A percentile compares a stretch with the other conserved stretches of the same genome.
These are phyloP conservation scores for Campaea margaritaria DNA, from an alignment of 2,888 invertebrate species.

Conservation along the genomic window DNA sequence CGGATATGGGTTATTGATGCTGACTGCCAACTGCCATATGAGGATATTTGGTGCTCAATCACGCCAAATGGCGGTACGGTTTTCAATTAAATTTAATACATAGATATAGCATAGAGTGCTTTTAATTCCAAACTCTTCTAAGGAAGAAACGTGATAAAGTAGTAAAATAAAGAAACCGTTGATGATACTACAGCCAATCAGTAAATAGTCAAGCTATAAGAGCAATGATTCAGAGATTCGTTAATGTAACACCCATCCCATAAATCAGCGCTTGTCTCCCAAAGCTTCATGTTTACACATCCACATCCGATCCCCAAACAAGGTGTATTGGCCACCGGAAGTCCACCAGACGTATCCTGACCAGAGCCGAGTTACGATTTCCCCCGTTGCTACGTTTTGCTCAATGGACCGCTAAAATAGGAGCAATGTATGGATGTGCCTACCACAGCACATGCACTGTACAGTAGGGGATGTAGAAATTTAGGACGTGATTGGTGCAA, in stretches of 20 bases:
- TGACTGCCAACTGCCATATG: too few relatives aligned
- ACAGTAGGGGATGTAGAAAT: not conserved
- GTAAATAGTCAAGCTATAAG: too few relatives aligned
- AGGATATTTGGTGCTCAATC: too few relatives aligned
- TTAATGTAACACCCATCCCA: not conserved
- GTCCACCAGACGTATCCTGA: conserved; percentile 34
- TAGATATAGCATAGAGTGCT: too few relatives aligned
- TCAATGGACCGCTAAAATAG: conserved; percentile 63
- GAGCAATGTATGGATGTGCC: conserved; percentile 61
- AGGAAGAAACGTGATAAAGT: too few relatives aligned
- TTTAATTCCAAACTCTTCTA: too few relatives aligned
- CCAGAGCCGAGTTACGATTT: conserved; percentile 48
- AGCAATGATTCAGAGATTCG: not conserved
- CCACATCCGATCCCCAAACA: conserved; percentile 22
- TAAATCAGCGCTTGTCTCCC: conserved; percentile 4
- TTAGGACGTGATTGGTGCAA: not conserved
- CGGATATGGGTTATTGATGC: too few relatives aligned
- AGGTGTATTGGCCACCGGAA: conserved; percentile 26
- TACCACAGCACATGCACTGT: conserved; percentile 40
- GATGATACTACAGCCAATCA: too few relatives aligned
- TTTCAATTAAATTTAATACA: too few relatives aligned
- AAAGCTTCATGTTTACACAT: conserved; percentile 8
- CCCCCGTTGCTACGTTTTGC: conserved; percentile 46
- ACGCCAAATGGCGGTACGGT: too few relatives aligned
- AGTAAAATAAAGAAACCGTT: too few relatives aligned